A percentile compares a stretch with the other conserved stretches of the same genome.
Evolutionary conservation across 2,797 vertebrate genomes (phyloP).

Genomic region (Centropyge bicolor): DNA sequence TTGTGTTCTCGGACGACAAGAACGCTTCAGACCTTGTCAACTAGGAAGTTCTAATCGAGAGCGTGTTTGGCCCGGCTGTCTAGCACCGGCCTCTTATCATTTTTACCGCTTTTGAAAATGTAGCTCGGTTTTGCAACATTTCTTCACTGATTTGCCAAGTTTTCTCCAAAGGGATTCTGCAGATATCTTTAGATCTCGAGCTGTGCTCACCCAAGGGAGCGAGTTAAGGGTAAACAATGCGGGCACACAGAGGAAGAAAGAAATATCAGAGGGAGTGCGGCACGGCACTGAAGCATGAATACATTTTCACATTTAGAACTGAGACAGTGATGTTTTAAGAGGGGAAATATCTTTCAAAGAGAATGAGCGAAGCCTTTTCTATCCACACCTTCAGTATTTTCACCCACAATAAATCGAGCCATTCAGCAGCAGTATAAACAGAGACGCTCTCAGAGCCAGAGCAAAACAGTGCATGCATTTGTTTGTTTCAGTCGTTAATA

Average conservation of each 20-base stretch:
- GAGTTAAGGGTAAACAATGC: slow-evolving; percentile 73
- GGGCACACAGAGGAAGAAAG: slow-evolving; percentile 58
- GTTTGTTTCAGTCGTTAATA: slow-evolving; percentile 77
- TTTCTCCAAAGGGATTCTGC: slow-evolving; percentile 53
- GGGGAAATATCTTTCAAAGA: slow-evolving; percentile 66
- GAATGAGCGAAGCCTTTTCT: slow-evolving; percentile 64
- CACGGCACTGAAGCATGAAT: slow-evolving; percentile 54
- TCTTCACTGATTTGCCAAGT: slow-evolving; percentile 52
- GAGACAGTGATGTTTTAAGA: slow-evolving; percentile 67
- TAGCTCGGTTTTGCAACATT: slow-evolving; percentile 47
- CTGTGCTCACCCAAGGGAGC: slow-evolving; percentile 63
- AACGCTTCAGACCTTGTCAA: slow-evolving; percentile 23
- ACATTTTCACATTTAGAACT: slow-evolving; percentile 58
- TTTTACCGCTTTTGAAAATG: slow-evolving; percentile 41
- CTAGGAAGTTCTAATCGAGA: slow-evolving; percentile 14
- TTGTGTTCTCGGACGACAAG: slow-evolving; percentile 30
- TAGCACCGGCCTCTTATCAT: slow-evolving; percentile 31
- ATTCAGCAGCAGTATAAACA: slow-evolving; percentile 72
- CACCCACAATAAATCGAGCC: slow-evolving; percentile 66
- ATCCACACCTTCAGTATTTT: slow-evolving; percentile 59
- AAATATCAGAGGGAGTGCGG: slow-evolving; percentile 55
- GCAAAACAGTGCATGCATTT: slow-evolving; percentile 70
- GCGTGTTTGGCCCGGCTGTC: slow-evolving; percentile 22
- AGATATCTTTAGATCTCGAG: slow-evolving; percentile 68
- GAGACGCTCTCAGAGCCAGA: slow-evolving; percentile 59